A percentile compares a stretch with the other conserved stretches of the same genome.
phyloP scores from a whole-genome alignment of 92 coral and sea anemone genomes.

The Umimayanthus kanabou region DNA sequence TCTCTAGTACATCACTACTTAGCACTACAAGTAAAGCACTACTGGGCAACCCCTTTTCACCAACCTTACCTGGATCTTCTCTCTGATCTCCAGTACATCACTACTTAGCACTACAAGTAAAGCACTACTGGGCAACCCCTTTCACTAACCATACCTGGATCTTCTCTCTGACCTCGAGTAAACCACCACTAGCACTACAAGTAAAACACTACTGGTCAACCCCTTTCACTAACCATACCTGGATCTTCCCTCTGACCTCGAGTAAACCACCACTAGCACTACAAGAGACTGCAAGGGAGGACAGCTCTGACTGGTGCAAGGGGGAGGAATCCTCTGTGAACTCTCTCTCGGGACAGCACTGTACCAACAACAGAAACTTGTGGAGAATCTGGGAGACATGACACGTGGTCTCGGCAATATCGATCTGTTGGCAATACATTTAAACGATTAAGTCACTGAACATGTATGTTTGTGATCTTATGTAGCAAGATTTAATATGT shows the following conservation, averaged over 20 bases:
- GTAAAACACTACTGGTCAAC: neutral
- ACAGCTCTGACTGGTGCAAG: conserved; percentile 54
- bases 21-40: neutral
- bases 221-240: too few species aligned
- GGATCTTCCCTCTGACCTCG: neutral
- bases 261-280: neutral
- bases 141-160: too few species aligned
- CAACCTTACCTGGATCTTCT: neutral
- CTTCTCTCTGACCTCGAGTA: neutral
- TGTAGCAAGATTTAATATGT: neutral
- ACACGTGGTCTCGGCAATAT: neutral
- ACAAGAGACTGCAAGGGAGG: conserved; percentile 36
- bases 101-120: neutral
- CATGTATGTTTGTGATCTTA: neutral
- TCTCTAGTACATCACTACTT: too few species aligned
- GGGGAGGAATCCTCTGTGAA: conserved; percentile 61
- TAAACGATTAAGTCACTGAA: neutral
- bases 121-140: neutral
- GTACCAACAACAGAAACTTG: conserved; percentile 49
- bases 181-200: neutral
- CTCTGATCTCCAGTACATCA: neutral
- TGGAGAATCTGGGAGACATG: conserved; percentile 39
- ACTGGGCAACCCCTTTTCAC: too few species aligned
- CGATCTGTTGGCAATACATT: neutral
- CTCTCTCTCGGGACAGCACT: conserved; percentile 63